These are phyloP conservation scores for Scyliorhinus canicula DNA, from an alignment of 2,797 vertebrate species.

Conservation along the genomic window DNA sequence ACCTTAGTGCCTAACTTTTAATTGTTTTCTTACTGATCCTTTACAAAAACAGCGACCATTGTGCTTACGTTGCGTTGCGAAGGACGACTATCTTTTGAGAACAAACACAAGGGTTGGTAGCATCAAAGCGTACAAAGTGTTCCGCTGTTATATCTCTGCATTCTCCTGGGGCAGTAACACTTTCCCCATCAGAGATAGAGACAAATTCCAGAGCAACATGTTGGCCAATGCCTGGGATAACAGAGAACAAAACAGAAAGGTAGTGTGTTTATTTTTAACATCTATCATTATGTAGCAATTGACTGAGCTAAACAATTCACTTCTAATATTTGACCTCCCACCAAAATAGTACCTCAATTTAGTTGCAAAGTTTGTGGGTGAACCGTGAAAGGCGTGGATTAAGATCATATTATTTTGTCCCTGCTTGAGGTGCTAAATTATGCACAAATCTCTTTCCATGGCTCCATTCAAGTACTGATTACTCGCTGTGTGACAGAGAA, in stretches of 20 bases:
- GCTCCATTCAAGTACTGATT: neutral
- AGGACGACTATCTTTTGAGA: slow-evolving; percentile 65
- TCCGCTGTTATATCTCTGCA: slow-evolving; percentile 64
- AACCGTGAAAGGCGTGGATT: neutral
- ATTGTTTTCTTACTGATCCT: neutral
- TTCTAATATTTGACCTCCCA: neutral
- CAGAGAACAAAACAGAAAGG: slow-evolving; percentile 6
- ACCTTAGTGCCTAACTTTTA: neutral
- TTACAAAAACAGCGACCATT: neutral
- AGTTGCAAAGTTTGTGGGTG: neutral
- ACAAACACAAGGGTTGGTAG: slow-evolving; percentile 62
- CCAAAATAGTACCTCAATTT: neutral
- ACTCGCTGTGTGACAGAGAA: neutral
- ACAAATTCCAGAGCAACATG: slow-evolving; percentile 68
- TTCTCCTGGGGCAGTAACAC: slow-evolving; percentile 57
- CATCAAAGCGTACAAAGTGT: slow-evolving; percentile 67
- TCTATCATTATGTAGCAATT: neutral
- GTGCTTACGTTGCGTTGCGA: slow-evolving; percentile 73
- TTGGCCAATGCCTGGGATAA: slow-evolving; percentile 69
- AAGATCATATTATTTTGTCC: neutral
- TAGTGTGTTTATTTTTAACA: neutral
- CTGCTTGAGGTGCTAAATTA: neutral
- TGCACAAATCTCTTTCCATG: neutral
- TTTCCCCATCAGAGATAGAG: slow-evolving; percentile 63
- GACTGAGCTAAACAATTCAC: neutral